Base-by-base conservation (phyloP, 1,140 invertebrate species). In the Hyles vespertilio region DNA sequence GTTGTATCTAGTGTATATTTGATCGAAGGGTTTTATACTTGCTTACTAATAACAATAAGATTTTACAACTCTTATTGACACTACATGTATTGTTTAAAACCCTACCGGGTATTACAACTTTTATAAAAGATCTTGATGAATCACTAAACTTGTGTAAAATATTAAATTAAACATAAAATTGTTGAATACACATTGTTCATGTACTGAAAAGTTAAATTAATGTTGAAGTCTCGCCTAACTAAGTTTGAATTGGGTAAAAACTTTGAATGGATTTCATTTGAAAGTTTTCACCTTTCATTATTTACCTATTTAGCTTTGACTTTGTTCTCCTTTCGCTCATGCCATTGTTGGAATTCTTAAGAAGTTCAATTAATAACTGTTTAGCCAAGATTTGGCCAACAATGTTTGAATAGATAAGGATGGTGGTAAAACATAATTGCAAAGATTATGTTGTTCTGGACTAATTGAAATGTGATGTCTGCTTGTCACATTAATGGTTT, bases 241-340 rank as follows among this genome's bases (percentile, higher is more conserved):
- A 72, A 81, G 63, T 81, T 79, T 79, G 71, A 70, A 79, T 81
- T 79, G 68, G 68, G 71, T 72, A 79, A 70, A 76, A 85, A 84
- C 67, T 85, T 82, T 79, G 66, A 76, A 80, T 84, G 73, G 72
- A 82, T 81, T 84, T 80, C 72, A 74, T 81, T 81, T 72, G 62
- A 72, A 84, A 84, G 69, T 84, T 84, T 69, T 72, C 61, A 67
- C 70, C 70, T 77, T 79, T 82, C 73, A 81, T 83, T 87, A 81
- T 82, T 79, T 79, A 81, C 77, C 74, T 79, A 79, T 83, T 82
- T 81, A 71, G 73, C 71, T 73, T 72, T 72, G 67, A 69, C 63
- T 79, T 84, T 79, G 77, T 78, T 76, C 63, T 73, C 74, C 36
- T 64, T 72, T 58, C 52, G 61, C 62, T 74, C 69, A 67, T 58